Base-by-base conservation (phyloP, 2,113 vertebrate species). In the Melierax canorus region DNA sequence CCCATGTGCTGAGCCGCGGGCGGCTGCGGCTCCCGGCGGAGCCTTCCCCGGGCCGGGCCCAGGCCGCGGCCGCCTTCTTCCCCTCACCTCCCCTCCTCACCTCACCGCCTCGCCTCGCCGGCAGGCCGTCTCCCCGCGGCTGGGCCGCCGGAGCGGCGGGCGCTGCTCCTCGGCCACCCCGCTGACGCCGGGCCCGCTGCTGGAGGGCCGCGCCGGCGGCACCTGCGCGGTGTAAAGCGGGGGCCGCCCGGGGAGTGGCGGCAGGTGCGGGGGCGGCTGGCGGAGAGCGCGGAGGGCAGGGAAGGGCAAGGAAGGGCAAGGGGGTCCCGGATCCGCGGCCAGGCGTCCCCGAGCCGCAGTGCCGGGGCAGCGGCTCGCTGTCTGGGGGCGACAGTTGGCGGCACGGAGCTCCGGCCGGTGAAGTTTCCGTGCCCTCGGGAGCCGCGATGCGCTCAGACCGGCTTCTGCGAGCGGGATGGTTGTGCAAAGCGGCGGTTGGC, bases 391-490 rank as follows among this genome's bases (percentile, higher is more conserved):
- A 6, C 51, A 2, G 20, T 1, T 9, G 34, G 29, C 62, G 8
- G 41, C 19, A 3, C 24, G 1, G 43, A 14, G 67, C 39, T 60
- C 15, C 46, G 26, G 39, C 45, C 6, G 38, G 0, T 7, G 58
- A 0, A 27, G 29, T 7, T 50, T 32, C 46, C 38, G 5, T 84
- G 90, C 80, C 92, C 83, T 32, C n/a, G 3, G 82, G 60, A 20
- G 73, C 68, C 19, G 62, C 58, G 53, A 2, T 34, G 10, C 1
- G 46, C 18, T 17, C 81, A 1, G 46, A 8, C 6, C 58, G 85
- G 62, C 6, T n/a, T 17, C 15, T 12, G 11, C 51, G 11, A 1
- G 29, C 0, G 4, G 0, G 32, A 1, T 1, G 2, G 17, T 2
- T 45, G 62, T 22, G 83, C 92, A 1, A 3, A 59, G 75, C 46